Evolutionary conservation across 2,113 vertebrate genomes (phyloP), one percentile per base, ranked within the genome.

Genomic region (Gymnocephalus cernua): DNA sequence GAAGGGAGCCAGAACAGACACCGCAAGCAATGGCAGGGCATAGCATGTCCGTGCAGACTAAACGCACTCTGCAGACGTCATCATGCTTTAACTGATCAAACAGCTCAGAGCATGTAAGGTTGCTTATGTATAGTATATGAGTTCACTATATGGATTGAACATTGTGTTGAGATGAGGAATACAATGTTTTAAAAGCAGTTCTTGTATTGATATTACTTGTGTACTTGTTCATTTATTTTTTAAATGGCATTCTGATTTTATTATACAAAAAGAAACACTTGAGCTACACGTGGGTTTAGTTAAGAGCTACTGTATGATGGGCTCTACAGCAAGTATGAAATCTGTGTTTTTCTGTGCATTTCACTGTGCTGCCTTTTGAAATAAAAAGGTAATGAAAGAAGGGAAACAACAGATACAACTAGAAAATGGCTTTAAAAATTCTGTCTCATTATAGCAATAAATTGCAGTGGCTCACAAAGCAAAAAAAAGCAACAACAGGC

Each of bases 1-100:
- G 84, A 91, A 83, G 88, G 89, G 77, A 87, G 83, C 67, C 79
- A 86, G 86, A 92, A 81, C 74, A 85, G 87, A 91, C 89, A 88
- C 90, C 68, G 80, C 77, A 54, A 81, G 83, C 61, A 13, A 84
- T 62, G 80, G 58, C 45, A 76, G 84, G 90, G 74, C 80, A 77
- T 67, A 82, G 67, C 69, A 77, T 74, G 83, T 87, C 87, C 74
- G 59, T 61, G 63, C 83, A 88, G 88, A 88, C 90, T 79, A 85
- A 84, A 86, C 78, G 90, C 79, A 74, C 65, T 73, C 81, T 58
- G 58, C 85, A 80, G 76, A 86, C 90, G 85, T 86, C 83, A 53
- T 77, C 59, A 82, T 86, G 64, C 75, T 90, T 91, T 88, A 82
- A 69, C 62, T 86, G 84, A 91, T 90, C 89, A 91, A 90, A 90